These are phyloP conservation scores for Cancer borealis DNA, from an alignment of 2,888 invertebrate species.

Conservation along the genomic window DNA sequence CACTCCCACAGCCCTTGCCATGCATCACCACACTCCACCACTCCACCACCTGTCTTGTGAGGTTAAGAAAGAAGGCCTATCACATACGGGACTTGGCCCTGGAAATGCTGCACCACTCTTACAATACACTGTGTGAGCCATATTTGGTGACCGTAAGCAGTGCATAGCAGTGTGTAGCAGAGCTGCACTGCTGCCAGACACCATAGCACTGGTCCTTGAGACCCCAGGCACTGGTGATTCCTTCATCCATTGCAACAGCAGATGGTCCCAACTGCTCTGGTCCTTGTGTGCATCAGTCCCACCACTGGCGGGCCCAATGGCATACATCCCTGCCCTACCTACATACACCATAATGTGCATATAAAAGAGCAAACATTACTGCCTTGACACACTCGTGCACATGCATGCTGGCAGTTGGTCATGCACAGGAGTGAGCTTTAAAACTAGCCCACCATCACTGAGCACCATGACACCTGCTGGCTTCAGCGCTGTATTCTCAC, in stretches of 20 bases:
- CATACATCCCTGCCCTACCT: conserved; percentile 60
- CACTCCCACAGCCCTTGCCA: conserved; percentile 72
- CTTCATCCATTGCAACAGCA: conserved; percentile 72
- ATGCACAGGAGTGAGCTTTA: conserved; percentile 73
- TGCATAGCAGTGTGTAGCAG: conserved; percentile 68
- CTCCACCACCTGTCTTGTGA: conserved; percentile 73
- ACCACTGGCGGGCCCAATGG: conserved; percentile 46
- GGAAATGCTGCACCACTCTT: conserved; percentile 76
- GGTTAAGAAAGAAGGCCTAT: conserved; percentile 74
- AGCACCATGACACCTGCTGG: conserved; percentile 76
- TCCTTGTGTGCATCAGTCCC: conserved; percentile 68
- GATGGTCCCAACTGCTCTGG: conserved; percentile 75
- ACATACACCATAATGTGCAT: conserved; percentile 59
- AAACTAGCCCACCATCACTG: conserved; percentile 71
- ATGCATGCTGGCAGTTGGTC: conserved; percentile 73
- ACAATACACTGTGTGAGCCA: conserved; percentile 74
- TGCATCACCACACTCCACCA: conserved; percentile 55
- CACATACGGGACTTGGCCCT: conserved; percentile 76
- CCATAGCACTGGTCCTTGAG: conserved; percentile 73
- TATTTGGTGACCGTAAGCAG: conserved; percentile 72
- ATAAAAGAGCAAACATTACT: conserved; percentile 51
- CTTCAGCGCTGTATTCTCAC: conserved; percentile 74
- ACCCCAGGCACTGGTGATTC: conserved; percentile 76
- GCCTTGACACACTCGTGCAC: conserved; percentile 67
- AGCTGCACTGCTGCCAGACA: conserved; percentile 70